Evolutionary conservation across 2,888 invertebrate species (phyloP), one percentile per base, ranked within the genome.

Genomic region (Drosophila leonis): DNA sequence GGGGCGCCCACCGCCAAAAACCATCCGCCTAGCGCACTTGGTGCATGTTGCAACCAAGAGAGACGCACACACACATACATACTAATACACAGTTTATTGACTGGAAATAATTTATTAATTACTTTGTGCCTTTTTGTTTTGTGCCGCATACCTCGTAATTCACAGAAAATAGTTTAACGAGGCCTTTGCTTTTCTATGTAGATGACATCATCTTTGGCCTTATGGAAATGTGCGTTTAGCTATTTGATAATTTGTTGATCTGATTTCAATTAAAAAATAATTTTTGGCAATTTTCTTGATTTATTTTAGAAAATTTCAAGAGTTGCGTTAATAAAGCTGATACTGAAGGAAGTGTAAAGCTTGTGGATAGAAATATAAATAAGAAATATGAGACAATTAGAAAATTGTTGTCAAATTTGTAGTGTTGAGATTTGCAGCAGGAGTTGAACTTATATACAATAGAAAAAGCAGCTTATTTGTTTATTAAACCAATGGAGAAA

Each of bases 81-180:
- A 55, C 20, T 8, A 51, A 63, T 60, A 72, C 31, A 27, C 27
- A 76, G 71, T 80, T 85, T 86, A 89, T 89, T 90, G 90, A 87
- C 90, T 85, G 90, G 75, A 86, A 86, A 89, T 89, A 86, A 86
- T 86, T 86, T 86, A 86, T 86, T 90, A 90, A 86, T 86, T 86
- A 83, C 76, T 71, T 63, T 74, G 71, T 76, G 83, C 65, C 66
- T 70, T 65, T 80, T 72, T 39, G 52, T 56, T 64, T 77, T 52
- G 7, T 48, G 65, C 56, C 31, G 46, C 27, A 59, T 59, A 59
- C 59, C 48, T 48, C 48, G 37, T 48, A 37, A 10, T 18, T 29
- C 6, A 54, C 37, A 18, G 24, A 18, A 27, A 12, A 37, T 27
- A 37, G 13, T 1, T 20, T n/a, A 12, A 13, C 35, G 20, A 24